Percentiles rank a stretch among this genome's conserved stretches.
Conservation (phyloP, 2,113 vertebrate species). For the Corythaixoides concolor region DNA sequence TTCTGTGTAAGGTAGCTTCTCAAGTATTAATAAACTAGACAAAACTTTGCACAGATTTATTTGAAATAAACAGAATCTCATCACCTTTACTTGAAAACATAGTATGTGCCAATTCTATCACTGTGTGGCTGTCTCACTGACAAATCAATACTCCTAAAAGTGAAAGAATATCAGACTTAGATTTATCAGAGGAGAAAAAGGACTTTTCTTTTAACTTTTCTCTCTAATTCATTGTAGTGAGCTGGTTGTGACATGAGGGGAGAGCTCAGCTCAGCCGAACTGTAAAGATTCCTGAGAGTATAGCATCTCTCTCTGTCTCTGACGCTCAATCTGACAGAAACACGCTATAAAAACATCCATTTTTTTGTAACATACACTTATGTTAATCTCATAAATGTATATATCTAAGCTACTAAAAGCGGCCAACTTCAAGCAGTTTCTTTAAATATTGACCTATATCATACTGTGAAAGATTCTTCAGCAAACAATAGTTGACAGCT, state of each 20-base stretch:
- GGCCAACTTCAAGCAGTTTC: neutral
- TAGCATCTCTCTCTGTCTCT: neutral
- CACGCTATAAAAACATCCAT: fast-evolving
- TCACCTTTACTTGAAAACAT: neutral
- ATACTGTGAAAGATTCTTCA: neutral
- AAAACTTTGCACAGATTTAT: neutral
- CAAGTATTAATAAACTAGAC: neutral
- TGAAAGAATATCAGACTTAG: neutral
- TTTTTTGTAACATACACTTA: neutral
- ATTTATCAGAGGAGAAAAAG: neutral
- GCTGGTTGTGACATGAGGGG: neutral
- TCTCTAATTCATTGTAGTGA: neutral
- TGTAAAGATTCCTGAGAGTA: neutral
- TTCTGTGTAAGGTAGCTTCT: neutral
- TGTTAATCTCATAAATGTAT: neutral
- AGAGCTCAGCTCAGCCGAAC: neutral
- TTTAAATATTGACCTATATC: neutral
- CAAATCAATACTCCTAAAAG: neutral
- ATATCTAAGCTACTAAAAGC: neutral
- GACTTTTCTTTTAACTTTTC: neutral
- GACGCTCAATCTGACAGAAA: neutral
- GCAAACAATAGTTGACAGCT: neutral
- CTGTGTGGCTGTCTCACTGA: neutral
- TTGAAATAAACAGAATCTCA: neutral
- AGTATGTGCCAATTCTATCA: neutral